A percentile compares a stretch with the other conserved stretches of the same genome.
These are phyloP conservation scores for Rhipidura dahli DNA, from an alignment of 2,113 vertebrate genomes.

Conservation along the genomic window DNA sequence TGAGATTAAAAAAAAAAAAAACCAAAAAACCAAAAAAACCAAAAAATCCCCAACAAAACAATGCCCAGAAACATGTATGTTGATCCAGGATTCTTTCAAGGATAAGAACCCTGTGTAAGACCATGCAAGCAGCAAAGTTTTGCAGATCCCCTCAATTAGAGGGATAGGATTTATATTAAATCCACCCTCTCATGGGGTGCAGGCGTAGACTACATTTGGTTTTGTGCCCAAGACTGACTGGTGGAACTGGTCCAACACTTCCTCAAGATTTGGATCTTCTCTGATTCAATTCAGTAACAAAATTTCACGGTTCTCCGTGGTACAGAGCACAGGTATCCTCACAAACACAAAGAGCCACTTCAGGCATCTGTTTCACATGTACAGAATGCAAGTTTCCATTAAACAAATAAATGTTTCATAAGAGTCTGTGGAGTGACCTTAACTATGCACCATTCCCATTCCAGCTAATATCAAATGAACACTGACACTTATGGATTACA, in stretches of 20 bases:
- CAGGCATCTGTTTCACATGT: not conserved
- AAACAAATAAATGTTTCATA: not conserved
- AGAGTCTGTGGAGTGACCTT: not conserved
- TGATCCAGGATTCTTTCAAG: not conserved
- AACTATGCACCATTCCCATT: not conserved
- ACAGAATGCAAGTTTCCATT: not conserved
- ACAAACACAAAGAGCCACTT: not conserved
- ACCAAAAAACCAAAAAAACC: no score
- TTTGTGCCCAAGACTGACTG: not conserved
- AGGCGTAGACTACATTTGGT: not conserved
- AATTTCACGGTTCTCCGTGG: not conserved
- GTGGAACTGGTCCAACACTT: not conserved
- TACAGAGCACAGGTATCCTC: not conserved
- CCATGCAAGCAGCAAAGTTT: not conserved
- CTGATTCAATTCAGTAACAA: not conserved
- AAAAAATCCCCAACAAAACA: no score
- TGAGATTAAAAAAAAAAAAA: not conserved
- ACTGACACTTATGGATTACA: not conserved
- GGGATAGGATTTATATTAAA: not conserved
- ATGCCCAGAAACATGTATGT: not conserved
- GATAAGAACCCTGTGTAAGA: not conserved
- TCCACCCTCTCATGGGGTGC: fast-evolving
- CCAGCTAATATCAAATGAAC: not conserved
- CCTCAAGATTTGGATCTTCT: not conserved
- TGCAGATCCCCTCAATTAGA: not conserved